phyloP scores from a whole-genome alignment of 2,113 vertebrate species.

The Phyllopteryx taeniolatus region DNA sequence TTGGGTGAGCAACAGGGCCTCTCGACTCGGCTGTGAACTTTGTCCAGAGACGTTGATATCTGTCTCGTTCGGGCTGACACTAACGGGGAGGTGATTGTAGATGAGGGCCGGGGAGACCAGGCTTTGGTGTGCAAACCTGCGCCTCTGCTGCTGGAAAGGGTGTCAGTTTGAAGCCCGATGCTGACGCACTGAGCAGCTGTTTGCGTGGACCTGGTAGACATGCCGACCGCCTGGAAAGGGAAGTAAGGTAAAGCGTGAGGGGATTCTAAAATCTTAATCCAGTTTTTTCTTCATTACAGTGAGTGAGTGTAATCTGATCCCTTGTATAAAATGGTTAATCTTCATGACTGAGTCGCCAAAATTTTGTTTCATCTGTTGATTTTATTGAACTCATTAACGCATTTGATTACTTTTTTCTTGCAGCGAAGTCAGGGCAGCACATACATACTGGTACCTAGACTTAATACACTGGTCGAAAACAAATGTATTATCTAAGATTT shows the following conservation, averaged over 20 bases:
- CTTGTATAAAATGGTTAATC: too few species aligned
- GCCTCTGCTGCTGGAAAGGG: constrained; percentile 60
- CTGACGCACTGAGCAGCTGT: constrained; percentile 84
- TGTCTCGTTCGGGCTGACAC: constrained; percentile 87
- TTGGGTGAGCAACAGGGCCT: constrained; percentile 95
- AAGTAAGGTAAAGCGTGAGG: background rate
- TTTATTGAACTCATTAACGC: too few species aligned
- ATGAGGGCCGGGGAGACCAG: constrained; percentile 85
- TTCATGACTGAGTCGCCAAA: too few species aligned
- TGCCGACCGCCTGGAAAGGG: constrained; percentile 67
- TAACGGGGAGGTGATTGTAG: constrained; percentile 71
- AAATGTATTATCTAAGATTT: too few species aligned
- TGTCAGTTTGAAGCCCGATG: constrained; percentile 88
- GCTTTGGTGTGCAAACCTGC: constrained; percentile 80
- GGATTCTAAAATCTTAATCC: too few species aligned
- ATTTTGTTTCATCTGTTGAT: too few species aligned
- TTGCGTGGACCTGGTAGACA: constrained; percentile 84
- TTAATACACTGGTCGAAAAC: too few species aligned
- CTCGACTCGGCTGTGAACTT: constrained; percentile 90
- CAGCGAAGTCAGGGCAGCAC: too few species aligned
- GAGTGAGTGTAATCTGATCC: too few species aligned
- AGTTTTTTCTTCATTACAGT: too few species aligned
- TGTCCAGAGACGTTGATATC: constrained; percentile 93
- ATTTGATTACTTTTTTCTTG: too few species aligned
- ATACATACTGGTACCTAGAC: too few species aligned